phyloP scores from a whole-genome alignment of 2,113 vertebrate genomes.

The Triplophysa dalaica region DNA sequence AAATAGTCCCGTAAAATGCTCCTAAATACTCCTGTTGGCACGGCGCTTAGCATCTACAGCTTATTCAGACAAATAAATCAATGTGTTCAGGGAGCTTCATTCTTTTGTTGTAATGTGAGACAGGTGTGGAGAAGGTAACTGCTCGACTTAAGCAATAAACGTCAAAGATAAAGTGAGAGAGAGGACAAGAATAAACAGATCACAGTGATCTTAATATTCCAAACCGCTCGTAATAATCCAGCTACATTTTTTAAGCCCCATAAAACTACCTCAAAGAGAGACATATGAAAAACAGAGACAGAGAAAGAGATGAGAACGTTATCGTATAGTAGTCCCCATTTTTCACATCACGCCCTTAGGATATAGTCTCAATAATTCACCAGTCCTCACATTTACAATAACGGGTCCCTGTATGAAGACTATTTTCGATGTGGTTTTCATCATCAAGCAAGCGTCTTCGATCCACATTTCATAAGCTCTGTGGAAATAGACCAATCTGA shows the following conservation, averaged over 20 bases:
- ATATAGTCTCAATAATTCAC: conserved; percentile 53
- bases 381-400: conserved; percentile 51
- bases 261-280: conserved; percentile 52
- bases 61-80: conserved; percentile 37
- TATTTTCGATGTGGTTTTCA: conserved; percentile 54
- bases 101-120: conserved; percentile 20
- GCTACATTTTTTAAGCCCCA: conserved; percentile 24
- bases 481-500: conserved; percentile 59
- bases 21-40: conserved; percentile 32
- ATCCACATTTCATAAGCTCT: conserved; percentile 49
- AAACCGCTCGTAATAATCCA: conserved; percentile 47
- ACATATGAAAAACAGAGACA: conserved; percentile 17
- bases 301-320: conserved; percentile 31
- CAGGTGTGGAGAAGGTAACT: background rate
- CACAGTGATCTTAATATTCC: conserved; percentile 34
- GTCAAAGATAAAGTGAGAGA: conserved; percentile 54
- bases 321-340: conserved; percentile 35
- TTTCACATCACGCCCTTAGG: conserved; percentile 42
- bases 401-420: conserved; percentile 42
- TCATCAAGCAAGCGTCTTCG: conserved; percentile 53
- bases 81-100: conserved; percentile 8
- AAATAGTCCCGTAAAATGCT: conserved; percentile 18
- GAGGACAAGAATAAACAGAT: conserved; percentile 61
- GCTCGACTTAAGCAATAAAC: conserved; percentile 25
- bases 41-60: background rate